A percentile compares a stretch with the other conserved stretches of the same genome.
phyloP scores from a whole-genome alignment of 2,113 vertebrate species.

The Campylomormyrus numenius region DNA sequence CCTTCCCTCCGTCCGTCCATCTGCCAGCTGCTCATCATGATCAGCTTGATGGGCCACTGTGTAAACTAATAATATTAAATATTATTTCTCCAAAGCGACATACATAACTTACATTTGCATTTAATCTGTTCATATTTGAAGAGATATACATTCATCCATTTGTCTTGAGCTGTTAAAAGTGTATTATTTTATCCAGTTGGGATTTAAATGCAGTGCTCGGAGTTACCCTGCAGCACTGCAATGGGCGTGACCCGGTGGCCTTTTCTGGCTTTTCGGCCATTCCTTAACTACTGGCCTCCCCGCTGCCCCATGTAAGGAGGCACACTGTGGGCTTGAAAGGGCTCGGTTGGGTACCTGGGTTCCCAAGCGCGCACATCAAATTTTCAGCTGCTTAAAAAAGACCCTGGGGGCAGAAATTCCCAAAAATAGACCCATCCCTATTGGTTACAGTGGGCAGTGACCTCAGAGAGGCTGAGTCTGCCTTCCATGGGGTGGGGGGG shows the following conservation, averaged over 20 bases:
- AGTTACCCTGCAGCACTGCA: background rate
- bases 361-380: background rate
- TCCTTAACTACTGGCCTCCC: background rate
- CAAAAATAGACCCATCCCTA: background rate
- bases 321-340: background rate
- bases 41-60: background rate
- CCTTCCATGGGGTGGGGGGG: background rate
- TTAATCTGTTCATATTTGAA: background rate
- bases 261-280: no score
- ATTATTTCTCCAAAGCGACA: background rate
- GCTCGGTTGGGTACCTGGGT: background rate
- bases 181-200: background rate
- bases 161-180: background rate
- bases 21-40: background rate
- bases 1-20: background rate
- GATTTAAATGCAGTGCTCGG: background rate
- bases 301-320: background rate
- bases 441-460: constrained; percentile 25
- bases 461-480: background rate
- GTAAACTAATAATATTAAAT: background rate
- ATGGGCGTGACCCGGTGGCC: background rate
- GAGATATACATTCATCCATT: background rate
- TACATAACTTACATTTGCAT: background rate
- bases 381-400: background rate
- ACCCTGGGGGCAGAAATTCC: background rate